A percentile compares a stretch with the other conserved stretches of the same genome.
These are phyloP conservation scores for Dolichallabes microphthalmus DNA, from an alignment of 2,113 vertebrate species.

Conservation along the genomic window DNA sequence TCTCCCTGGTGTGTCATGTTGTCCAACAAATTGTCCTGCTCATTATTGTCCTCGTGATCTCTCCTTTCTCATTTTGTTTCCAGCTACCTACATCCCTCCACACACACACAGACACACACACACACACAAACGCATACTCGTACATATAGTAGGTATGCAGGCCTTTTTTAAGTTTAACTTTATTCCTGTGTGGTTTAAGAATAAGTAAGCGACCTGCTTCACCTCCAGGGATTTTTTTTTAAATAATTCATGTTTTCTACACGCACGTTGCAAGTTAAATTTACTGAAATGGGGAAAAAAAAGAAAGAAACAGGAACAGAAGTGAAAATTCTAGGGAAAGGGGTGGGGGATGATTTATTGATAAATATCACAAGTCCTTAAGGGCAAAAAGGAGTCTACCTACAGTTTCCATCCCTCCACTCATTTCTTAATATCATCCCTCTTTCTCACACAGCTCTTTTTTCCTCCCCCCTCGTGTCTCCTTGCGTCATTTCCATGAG, in stretches of 20 bases:
- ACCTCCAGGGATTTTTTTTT: conserved; percentile 75
- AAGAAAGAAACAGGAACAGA: conserved; percentile 51
- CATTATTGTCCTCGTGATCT: conserved; percentile 41
- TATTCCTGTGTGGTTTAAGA: conserved; percentile 80
- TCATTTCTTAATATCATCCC: conserved; percentile 49
- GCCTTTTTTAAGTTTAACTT: conserved; percentile 72
- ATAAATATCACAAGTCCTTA: conserved; percentile 75
- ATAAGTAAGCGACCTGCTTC: conserved; percentile 76
- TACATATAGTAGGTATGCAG: conserved; percentile 61
- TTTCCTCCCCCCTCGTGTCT: conserved; percentile 6
- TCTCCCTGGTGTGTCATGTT: background rate
- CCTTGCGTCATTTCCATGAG: conserved; percentile 29
- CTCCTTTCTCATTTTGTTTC: conserved; percentile 33
- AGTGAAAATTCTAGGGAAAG: conserved; percentile 58
- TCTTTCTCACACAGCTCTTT: conserved; percentile 20
- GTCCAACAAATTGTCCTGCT: conserved; percentile 36
- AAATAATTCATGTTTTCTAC: conserved; percentile 76
- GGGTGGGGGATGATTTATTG: conserved; percentile 73
- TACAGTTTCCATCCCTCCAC: conserved; percentile 37
- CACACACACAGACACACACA: conserved; percentile 15
- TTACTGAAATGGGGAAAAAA: conserved; percentile 72
- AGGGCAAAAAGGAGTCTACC: conserved; percentile 57
- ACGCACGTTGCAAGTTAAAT: conserved; percentile 73
- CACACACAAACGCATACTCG: background rate
- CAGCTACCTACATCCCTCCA: conserved; percentile 36